Base-by-base conservation (phyloP, 1,140 invertebrate genomes). In the Drosophila novamexicana region DNA sequence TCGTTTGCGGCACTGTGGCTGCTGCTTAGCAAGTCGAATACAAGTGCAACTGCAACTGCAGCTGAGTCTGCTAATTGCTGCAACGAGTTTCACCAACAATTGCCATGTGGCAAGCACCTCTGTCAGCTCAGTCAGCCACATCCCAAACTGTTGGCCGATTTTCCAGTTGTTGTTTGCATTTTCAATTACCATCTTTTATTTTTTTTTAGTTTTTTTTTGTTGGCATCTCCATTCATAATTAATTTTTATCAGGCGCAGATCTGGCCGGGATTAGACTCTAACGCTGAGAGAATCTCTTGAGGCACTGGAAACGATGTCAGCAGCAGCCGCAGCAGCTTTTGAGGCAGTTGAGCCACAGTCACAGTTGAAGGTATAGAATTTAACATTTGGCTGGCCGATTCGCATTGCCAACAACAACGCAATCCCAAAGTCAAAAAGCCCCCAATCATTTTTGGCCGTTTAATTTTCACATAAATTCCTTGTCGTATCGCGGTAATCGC, bases 381-480 rank as follows among this genome's bases (percentile, higher is more conserved):
- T 29, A 66, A 59, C 14, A 56, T 61, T 56, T 62, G 47, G 7
- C 42, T 40, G n/a, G 18, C n/a, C 75, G 45, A 75, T 59, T 59
- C 34, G 36, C 53, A 40, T 72, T 29, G 37, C 36, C 50, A 37
- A 39, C 14, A 36, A 42, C 3, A 29, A 5, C 5, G 37, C 39
- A 12, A 10, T 12, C 32, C 32, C 18, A n/a, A 10, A 10, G 16
- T 10, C 47, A 10, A n/a, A 34, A 45, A 71, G 52, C 57, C 63
- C 47, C 64, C 73, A 63, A 84, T 79, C 81, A 84, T 70, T 86
- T 82, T 82, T 59, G 63, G 75, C 16, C 83, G 83, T 88, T 88
- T 89, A 89, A 83, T 88, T 88, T 79, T 82, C 79, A 64, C 66
- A 89, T 81, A 90, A 89, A 89, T 89, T 90, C 75, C 84, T 89